Evolutionary conservation across 2,888 invertebrate genomes (phyloP).

Genomic region (Rotaria sp.): DNA sequence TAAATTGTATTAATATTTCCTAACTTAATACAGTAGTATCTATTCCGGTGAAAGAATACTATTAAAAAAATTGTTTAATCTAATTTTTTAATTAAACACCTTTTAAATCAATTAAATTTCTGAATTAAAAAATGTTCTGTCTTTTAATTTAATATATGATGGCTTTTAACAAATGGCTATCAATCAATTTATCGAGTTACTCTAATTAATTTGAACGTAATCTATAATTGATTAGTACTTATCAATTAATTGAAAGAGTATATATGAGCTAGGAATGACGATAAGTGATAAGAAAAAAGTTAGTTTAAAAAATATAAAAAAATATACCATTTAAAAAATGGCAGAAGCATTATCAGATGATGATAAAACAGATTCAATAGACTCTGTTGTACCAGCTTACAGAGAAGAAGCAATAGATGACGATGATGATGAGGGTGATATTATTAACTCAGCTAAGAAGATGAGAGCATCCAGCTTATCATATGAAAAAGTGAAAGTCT

Average conservation of each 20-base stretch:
- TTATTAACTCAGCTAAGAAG: neutral
- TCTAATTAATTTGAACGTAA: neutral
- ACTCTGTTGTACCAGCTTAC: neutral
- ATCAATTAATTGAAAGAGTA: too few relatives aligned
- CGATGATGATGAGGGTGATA: neutral
- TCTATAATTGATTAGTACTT: neutral
- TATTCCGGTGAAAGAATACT: too few relatives aligned
- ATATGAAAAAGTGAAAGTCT: neutral
- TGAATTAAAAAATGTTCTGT: too few relatives aligned
- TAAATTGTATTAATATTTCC: too few relatives aligned
- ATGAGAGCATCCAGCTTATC: slow-evolving; percentile 6
- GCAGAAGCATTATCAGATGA: neutral
- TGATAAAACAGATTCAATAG: neutral
- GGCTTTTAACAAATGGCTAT: neutral
- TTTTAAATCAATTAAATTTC: too few relatives aligned
- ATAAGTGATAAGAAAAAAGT: neutral
- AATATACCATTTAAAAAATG: neutral
- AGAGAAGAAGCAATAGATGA: neutral
- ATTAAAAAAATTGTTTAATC: too few relatives aligned
- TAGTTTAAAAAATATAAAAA: slow-evolving; percentile 6
- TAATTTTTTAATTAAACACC: too few relatives aligned
- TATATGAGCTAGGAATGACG: neutral
- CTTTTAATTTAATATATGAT: neutral
- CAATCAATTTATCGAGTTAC: neutral
- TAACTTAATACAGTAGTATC: too few relatives aligned